Base-by-base conservation (phyloP, 2,113 vertebrate genomes). In the Antigone vipio region DNA sequence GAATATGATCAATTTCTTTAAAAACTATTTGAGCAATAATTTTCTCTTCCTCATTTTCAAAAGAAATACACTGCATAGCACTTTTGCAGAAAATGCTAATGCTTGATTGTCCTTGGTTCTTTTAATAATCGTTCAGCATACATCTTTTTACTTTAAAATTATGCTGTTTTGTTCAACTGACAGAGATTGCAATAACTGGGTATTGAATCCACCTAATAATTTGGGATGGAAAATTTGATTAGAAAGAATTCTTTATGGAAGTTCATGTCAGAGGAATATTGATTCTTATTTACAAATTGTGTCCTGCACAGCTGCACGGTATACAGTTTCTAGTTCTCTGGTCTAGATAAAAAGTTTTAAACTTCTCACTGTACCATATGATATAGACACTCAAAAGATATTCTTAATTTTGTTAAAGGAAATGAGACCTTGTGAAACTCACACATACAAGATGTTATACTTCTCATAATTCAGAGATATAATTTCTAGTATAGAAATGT, bases 271-370 rank as follows among this genome's bases (percentile, higher is more conserved):
- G 45, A 75, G 38, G 35, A 47, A 56, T 86, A 88, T 88, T 91
- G 77, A 94, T 90, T 93, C 67, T 15, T 94, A 62, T 79, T 53
- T 79, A 38, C 44, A 96, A 87, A 87, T 92, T 92, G 79, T 79
- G 23, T 58, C 47, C 63, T 82, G 38, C 21, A 40, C 12, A 80
- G 30, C 10, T 24, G 21, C 7, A 72, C 55, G 32, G 3, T 44
- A 56, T 35, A 29, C 29, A 72, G 56, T 45, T 73, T 73, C 82
- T 88, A 88, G 74, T 86, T 92, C 35, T 78, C 53, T 74, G 34
- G 72, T 56, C 19, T 56, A 2, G n/a, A 26, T 49, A 35, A 55
- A 40, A 40, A 55, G 24, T 58, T 53, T 60, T 38, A 72, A 29
- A 8, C 4, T 59, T 44, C 15, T 62, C 14, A 50, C 15, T 62